These are phyloP conservation scores for Drosophila yakuba DNA, from an alignment of 1,140 invertebrate genomes.

Conservation along the genomic window DNA sequence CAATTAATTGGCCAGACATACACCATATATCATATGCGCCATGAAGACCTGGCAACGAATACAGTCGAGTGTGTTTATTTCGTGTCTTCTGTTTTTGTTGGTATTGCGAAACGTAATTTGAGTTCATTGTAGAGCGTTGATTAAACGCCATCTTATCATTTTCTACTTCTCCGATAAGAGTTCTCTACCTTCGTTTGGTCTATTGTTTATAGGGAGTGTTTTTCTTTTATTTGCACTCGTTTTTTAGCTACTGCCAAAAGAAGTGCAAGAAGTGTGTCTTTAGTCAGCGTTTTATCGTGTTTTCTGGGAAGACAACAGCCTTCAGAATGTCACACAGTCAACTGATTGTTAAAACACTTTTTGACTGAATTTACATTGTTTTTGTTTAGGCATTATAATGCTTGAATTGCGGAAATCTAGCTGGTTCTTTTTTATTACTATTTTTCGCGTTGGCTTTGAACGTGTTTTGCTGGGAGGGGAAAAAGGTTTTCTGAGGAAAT, in stretches of 20 bases:
- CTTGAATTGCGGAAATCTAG: slow-evolving; percentile 27
- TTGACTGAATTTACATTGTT: slow-evolving; percentile 27
- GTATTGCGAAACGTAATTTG: slow-evolving; percentile 46
- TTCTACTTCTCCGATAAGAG: slow-evolving; percentile 53
- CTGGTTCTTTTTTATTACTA: slow-evolving; percentile 30
- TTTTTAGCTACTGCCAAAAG: slow-evolving; percentile 14
- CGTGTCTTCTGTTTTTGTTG: slow-evolving; percentile 2
- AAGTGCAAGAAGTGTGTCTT: slow-evolving; percentile 42
- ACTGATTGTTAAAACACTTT: slow-evolving; percentile 23
- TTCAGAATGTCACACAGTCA: slow-evolving; percentile 74
- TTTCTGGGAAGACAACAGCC: slow-evolving; percentile 66
- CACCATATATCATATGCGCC: slow-evolving; percentile 17
- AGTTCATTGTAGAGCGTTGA: slow-evolving; percentile 66
- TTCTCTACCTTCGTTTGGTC: slow-evolving; percentile 6
- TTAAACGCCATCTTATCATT: slow-evolving; percentile 68
- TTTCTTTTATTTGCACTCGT: slow-evolving; percentile 15
- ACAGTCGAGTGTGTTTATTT: slow-evolving; percentile 27
- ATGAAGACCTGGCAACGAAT: background rate
- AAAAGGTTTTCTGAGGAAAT: slow-evolving; percentile 33
- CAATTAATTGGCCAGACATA: slow-evolving; percentile 36
- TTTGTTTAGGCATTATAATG: slow-evolving; percentile 16
- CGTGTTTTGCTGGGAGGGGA: slow-evolving; percentile 10
- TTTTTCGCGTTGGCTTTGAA: slow-evolving; percentile 7
- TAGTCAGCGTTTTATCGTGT: slow-evolving; percentile 57
- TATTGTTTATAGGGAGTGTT: slow-evolving; percentile 22